Evolutionary conservation across 2,888 invertebrate species (phyloP), one percentile per base, ranked within the genome.

Genomic region (Ophioninae sp.): DNA sequence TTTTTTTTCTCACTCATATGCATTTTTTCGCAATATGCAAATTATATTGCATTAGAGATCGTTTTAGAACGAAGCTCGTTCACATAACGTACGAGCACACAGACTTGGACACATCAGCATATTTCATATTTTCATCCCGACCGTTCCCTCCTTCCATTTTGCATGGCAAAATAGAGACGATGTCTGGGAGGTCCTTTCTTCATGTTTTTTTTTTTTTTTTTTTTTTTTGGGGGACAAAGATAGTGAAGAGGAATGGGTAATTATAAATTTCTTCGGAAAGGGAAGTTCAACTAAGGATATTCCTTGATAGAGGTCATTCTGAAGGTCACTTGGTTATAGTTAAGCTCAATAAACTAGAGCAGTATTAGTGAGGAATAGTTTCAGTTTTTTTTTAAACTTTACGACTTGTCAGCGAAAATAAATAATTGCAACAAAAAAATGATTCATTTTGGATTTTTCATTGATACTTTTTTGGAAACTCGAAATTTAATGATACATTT

Each of bases 31-130:
- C 81, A 78, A 58, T 83, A 83, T 87, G 85, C 84, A 88, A 88
- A 88, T 86, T 87, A 86, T 81, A 79, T 85, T 86, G 85, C 87
- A 87, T 87, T 86, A 86, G 83, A 71, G 78, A 81, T 65, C 81
- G 79, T 84, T 85, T 83, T 79, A 61, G 74, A 83, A 71, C 69
- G 65, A 72, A 65, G 58, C 73, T 58, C 64, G 77, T 74, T 41
- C 67, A 74, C 74, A 51, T 74, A 30, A 74, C 9, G 10, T 13
- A n/a, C 51, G 8, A 51, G 41, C 68, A 22, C 44, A 0, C 22
- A 20, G 65, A n/a, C 37, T 10, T 13, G 67, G 68, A 23, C 64
- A 17, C 63, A 44, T 64, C 73, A 64, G 63, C 63, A 64, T 63
- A 63, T 44, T 73, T 39, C 30, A 9, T 22, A 58, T 74, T 67